These are phyloP conservation scores for Sinopyrophorus schimmeli DNA, from an alignment of 2,888 invertebrate species.

Conservation along the genomic window DNA sequence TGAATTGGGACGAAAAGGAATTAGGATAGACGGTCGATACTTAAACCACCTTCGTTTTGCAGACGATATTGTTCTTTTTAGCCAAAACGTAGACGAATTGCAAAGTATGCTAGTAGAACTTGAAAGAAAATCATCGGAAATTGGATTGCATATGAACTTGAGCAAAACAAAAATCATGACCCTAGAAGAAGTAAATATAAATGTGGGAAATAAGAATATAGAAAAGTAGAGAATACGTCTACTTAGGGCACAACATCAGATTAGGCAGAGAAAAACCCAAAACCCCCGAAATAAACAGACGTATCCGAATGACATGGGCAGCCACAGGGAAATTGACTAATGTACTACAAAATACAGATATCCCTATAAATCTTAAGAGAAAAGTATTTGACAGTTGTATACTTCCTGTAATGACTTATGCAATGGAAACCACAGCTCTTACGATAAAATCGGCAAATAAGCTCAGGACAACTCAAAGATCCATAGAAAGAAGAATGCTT, in stretches of 20 bases:
- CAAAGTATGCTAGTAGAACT: no score
- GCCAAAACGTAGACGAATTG: no score
- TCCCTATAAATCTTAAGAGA: constrained; percentile 1
- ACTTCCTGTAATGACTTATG: constrained; percentile 1
- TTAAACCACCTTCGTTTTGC: no score
- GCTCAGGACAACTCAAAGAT: neutral
- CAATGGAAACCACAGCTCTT: neutral
- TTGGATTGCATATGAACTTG: no score
- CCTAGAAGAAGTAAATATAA: no score
- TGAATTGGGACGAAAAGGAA: no score
- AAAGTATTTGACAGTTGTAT: constrained; percentile 4
- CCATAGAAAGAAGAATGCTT: constrained; percentile 2
- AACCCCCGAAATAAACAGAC: neutral
- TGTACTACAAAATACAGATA: neutral
- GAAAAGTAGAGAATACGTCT: neutral
- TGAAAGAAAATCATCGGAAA: no score
- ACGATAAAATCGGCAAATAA: neutral
- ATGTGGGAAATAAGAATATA: no score
- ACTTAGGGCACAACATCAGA: neutral
- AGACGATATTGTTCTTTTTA: no score
- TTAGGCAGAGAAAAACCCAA: neutral
- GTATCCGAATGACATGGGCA: neutral
- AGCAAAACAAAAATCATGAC: no score
- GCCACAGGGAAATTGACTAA: neutral
- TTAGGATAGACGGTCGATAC: no score